Percentiles rank a stretch among this genome's conserved stretches.
Conservation (phyloP, 1,140 invertebrate genomes). For the Euborellia annulipes region DNA sequence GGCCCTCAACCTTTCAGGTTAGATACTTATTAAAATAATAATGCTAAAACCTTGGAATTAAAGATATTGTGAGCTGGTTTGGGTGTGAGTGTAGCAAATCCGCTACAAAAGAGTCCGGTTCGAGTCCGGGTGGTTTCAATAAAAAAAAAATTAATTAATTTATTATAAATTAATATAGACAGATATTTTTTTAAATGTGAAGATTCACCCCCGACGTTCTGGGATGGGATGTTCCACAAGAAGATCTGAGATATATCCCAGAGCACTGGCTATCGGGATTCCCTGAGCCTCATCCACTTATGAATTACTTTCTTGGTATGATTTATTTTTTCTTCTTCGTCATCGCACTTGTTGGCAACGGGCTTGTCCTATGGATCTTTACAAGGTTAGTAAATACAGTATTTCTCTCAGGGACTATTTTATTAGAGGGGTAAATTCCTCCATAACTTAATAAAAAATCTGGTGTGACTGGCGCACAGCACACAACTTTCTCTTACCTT, state of each 20-base stretch:
- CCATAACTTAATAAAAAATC: too few relatives aligned
- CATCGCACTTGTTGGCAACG: constrained; percentile 63
- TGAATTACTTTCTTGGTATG: constrained; percentile 67
- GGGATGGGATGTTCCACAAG: constrained; percentile 59
- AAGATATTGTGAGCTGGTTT: too few relatives aligned
- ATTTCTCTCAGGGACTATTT: background rate
- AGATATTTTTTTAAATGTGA: background rate
- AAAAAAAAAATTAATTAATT: too few relatives aligned
- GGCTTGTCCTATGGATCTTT: constrained; percentile 80
- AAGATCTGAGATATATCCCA: constrained; percentile 57
- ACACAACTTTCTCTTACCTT: background rate
- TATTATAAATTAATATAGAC: too few relatives aligned
- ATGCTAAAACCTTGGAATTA: too few relatives aligned
- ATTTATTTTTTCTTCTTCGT: constrained; percentile 66
- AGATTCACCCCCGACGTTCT: constrained; percentile 32
- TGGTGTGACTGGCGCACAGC: too few relatives aligned
- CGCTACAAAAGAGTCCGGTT: too few relatives aligned
- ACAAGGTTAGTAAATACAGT: constrained; percentile 40
- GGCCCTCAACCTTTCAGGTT: too few relatives aligned
- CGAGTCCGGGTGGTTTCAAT: too few relatives aligned
- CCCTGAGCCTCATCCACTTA: constrained; percentile 58
- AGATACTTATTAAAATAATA: too few relatives aligned
- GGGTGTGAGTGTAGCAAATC: too few relatives aligned
- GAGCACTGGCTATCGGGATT: constrained; percentile 63
- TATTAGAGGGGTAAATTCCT: too few relatives aligned